These are phyloP conservation scores for Anoplolepis gracilipes DNA, from an alignment of 1,140 invertebrate genomes.

Conservation along the genomic window DNA sequence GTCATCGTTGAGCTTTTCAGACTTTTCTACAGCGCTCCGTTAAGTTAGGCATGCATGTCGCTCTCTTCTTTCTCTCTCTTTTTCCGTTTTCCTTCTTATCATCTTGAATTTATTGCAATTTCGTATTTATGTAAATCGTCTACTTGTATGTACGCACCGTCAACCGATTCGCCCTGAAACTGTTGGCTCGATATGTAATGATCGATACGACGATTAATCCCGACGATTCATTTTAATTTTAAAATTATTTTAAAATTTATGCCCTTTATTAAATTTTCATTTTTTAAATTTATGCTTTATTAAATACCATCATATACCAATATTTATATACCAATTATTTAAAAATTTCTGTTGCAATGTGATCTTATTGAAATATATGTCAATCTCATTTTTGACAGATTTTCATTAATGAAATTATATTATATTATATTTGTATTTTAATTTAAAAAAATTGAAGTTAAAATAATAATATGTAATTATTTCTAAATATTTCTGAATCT, in stretches of 20 bases:
- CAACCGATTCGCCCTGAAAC: not conserved
- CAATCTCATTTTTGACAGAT: not conserved
- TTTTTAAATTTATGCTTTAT: no score
- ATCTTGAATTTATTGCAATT: constrained; percentile 30
- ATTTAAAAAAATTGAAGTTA: not conserved
- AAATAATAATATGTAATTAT: constrained; percentile 1
- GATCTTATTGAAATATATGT: not conserved
- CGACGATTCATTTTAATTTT: not conserved
- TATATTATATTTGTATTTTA: not conserved
- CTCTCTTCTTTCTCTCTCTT: not conserved
- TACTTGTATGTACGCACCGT: constrained; percentile 15
- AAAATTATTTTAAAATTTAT: not conserved
- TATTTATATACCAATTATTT: not conserved
- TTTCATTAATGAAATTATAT: not conserved
- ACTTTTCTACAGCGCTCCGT: constrained; percentile 47
- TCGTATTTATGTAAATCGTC: constrained; percentile 52
- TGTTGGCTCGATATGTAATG: not conserved
- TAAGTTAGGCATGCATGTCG: constrained; percentile 8
- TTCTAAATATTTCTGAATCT: not conserved
- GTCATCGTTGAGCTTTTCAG: constrained; percentile 55
- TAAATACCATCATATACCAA: no score
- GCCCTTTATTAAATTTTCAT: no score
- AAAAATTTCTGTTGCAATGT: not conserved
- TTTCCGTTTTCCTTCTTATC: no score
- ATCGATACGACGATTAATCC: constrained; percentile 6